Percentiles rank a stretch among this genome's conserved stretches.
Evolutionary conservation across 2,888 invertebrate genomes (phyloP).

Genomic region (Luperina nickerlii): DNA sequence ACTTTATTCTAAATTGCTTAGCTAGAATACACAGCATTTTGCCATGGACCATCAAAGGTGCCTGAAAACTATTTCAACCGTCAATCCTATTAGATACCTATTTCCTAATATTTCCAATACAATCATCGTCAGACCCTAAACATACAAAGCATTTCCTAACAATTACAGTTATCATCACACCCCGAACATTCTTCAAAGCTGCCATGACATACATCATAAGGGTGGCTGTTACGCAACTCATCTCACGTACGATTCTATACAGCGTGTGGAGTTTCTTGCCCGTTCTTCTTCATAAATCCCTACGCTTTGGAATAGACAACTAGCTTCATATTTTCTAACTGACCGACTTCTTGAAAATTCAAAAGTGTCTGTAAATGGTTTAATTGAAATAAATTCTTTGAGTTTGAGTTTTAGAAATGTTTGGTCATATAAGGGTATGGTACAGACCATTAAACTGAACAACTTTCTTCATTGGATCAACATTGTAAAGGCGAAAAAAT

Average conservation of each 20-base stretch:
- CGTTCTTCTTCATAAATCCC: no score
- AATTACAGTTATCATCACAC: conserved; percentile 7
- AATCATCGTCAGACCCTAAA: not conserved
- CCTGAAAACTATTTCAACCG: not conserved
- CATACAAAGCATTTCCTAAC: not conserved
- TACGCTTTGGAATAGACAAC: no score
- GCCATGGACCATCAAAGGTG: not conserved
- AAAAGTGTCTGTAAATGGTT: no score
- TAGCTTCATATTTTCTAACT: no score
- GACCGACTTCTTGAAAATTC: no score
- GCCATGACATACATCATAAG: conserved; percentile 5
- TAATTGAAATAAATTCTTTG: no score
- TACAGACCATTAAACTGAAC: not conserved
- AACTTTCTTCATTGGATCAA: no score
- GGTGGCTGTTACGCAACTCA: conserved; percentile 11
- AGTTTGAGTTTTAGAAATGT: no score
- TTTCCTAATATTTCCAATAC: not conserved
- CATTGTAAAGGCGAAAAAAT: no score
- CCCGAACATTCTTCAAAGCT: conserved; percentile 3
- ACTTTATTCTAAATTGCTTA: not conserved
- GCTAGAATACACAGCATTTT: not conserved
- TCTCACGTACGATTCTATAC: conserved; percentile 37
- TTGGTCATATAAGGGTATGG: no score
- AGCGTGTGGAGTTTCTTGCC: not conserved
- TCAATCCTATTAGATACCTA: not conserved